Percentiles rank a stretch among this genome's conserved stretches.
Conservation (phyloP, 1,140 invertebrate genomes). For the Cryptotermes secundus region DNA sequence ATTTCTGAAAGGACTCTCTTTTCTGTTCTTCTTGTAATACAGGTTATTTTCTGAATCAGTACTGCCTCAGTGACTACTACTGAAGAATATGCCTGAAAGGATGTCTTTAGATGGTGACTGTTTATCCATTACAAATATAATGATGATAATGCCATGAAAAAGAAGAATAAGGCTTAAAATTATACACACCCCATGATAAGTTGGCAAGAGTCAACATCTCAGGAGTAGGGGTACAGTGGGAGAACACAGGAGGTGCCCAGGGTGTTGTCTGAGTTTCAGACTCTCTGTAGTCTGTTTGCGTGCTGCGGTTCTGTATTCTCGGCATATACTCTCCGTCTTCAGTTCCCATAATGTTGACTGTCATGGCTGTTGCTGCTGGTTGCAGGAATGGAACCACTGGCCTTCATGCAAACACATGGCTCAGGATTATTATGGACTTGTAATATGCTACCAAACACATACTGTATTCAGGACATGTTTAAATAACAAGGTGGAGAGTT, state of each 20-base stretch:
- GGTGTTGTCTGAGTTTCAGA: constrained; percentile 74
- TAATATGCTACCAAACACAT: too few relatives aligned
- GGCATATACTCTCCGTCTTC: not conserved
- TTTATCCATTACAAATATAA: not conserved
- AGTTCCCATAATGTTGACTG: not conserved
- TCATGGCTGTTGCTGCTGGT: not conserved
- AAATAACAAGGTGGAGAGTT: too few relatives aligned
- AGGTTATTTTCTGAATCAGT: too few relatives aligned
- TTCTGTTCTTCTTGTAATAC: too few relatives aligned
- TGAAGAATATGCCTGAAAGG: too few relatives aligned
- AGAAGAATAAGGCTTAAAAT: not conserved
- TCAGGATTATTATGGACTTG: too few relatives aligned
- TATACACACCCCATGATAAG: constrained; percentile 56
- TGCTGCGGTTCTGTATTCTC: constrained; percentile 48
- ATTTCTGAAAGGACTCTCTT: too few relatives aligned
- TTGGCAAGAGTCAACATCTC: constrained; percentile 63
- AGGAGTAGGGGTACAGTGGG: constrained; percentile 52
- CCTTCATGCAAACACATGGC: not conserved
- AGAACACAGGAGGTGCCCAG: constrained; percentile 66
- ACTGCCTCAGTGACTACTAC: too few relatives aligned
- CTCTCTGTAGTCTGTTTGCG: constrained; percentile 74
- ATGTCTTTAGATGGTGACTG: too few relatives aligned
- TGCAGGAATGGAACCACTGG: not conserved
- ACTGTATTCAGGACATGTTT: too few relatives aligned
- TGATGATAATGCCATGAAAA: not conserved